Evolutionary conservation across 2,888 invertebrate genomes (phyloP), one percentile per base, ranked within the genome.

Genomic region (Stramonita haemastoma): DNA sequence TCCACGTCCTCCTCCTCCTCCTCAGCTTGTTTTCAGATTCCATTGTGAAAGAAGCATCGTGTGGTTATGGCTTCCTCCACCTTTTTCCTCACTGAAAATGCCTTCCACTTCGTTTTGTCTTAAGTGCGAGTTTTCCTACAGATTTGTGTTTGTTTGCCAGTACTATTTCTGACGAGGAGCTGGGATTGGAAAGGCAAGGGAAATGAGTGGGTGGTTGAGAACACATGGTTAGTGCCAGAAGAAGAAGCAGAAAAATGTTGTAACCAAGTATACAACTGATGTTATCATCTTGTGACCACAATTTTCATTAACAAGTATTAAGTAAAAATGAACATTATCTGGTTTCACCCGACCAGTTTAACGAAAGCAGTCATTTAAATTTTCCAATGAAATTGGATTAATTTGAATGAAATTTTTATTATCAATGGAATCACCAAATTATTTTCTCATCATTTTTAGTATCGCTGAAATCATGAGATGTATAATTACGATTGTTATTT

Each of bases 31-130:
- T 79, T 32, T 79, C 15, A 34, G n/a, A 79, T 79, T 79, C 34
- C 6, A 11, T 79, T 79, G 29, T 79, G 17, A 8, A 11, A 13
- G 17, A 34, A 32, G 79, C 29, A 77, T 4, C 13, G 73, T 29
- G 73, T 29, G 73, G 13, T 15, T 13, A 2, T 26, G 32, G 2
- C 26, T 26, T 29, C 13, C 22, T n/a, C 73, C 29, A 29, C 73
- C 73, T 29, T 29, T 29, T 29, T 8, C n/a, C 73, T n/a, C 73
- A 26, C 66, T 79, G 79, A 15, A 79, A 32, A 79, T 34, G 34
- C 32, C 79, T 79, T 79, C 79, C 79, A 79, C 79, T 79, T 79
- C 79, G 34, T 79, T 79, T 79, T 8, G 79, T 79, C 32, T 79
- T 19, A 32, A 79, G 79, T 34, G 34, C 19, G 34, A 34, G 32